Conservation (phyloP, 2,888 invertebrate species). For the Coenonympha glycerion region DNA sequence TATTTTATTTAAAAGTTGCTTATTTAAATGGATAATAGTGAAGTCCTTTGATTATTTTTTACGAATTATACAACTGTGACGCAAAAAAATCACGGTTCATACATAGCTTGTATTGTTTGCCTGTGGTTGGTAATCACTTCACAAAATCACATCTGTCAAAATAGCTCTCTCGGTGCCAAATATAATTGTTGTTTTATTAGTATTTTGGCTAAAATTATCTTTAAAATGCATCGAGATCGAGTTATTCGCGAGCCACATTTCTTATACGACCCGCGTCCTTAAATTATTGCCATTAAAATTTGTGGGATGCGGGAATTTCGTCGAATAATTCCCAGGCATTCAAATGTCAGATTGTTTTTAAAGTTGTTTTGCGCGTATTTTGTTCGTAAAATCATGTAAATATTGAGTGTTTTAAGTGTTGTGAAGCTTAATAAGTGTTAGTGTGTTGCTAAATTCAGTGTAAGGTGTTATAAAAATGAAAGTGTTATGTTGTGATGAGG, state of each 20-base stretch:
- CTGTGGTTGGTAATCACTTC: conserved; percentile 30
- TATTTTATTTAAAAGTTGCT: no score
- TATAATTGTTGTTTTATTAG: conserved; percentile 58
- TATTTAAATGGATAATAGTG: no score
- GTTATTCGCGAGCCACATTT: conserved; percentile 41
- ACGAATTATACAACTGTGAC: background rate
- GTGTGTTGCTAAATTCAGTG: conserved; percentile 16
- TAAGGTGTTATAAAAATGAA: conserved; percentile 25
- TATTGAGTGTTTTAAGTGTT: conserved; percentile 20
- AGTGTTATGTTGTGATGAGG: conserved; percentile 55
- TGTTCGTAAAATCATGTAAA: conserved; percentile 29
- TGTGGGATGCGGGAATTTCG: conserved; percentile 31
- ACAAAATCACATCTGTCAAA: conserved; percentile 45
- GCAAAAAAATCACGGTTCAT: background rate
- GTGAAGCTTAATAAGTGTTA: conserved; percentile 16
- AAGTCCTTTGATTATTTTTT: no score
- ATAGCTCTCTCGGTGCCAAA: conserved; percentile 71
- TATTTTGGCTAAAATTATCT: conserved; percentile 37
- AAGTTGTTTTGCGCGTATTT: conserved; percentile 50
- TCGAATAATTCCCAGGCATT: conserved; percentile 40
- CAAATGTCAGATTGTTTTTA: conserved; percentile 62
- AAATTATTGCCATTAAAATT: conserved; percentile 27
- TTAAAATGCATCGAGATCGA: conserved; percentile 54
- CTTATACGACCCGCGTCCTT: conserved; percentile 26
- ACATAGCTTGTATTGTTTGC: conserved; percentile 3